Conservation (phyloP, 2,113 vertebrate genomes). For the Callopanchax toddi region DNA sequence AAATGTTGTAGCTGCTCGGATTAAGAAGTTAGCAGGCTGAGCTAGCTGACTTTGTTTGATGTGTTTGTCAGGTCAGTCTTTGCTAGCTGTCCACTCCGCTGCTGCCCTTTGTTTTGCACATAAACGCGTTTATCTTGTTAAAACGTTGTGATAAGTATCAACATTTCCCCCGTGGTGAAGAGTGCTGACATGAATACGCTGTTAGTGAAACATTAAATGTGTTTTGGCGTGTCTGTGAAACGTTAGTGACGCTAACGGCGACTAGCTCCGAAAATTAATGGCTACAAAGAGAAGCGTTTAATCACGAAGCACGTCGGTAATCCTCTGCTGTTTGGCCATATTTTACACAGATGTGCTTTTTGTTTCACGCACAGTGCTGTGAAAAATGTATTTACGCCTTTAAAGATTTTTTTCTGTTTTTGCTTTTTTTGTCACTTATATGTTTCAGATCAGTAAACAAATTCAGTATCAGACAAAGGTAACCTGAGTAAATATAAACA, state of each 20-base stretch:
- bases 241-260: slow-evolving; percentile 26
- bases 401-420: background rate
- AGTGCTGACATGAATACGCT: background rate
- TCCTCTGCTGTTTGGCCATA: background rate
- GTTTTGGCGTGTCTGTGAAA: slow-evolving; percentile 9
- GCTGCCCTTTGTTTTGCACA: slow-evolving; percentile 56
- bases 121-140: background rate
- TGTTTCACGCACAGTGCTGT: background rate
- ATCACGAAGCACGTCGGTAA: slow-evolving; percentile 20
- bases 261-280: slow-evolving; percentile 28
- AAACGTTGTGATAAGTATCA: background rate
- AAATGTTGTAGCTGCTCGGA: background rate
- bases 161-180: background rate
- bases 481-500: too few relatives aligned
- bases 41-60: slow-evolving; percentile 73
- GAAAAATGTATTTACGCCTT: too few relatives aligned
- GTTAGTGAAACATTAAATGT: background rate
- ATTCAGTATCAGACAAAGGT: too few relatives aligned
- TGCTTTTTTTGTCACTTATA: too few relatives aligned
- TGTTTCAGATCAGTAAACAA: too few relatives aligned
- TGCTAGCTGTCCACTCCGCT: slow-evolving; percentile 52
- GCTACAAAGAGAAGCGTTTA: slow-evolving; percentile 43
- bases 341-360: background rate
- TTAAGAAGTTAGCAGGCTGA: slow-evolving; percentile 46
- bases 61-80: slow-evolving; percentile 72